These are phyloP conservation scores for Pseudochirops corinnae DNA, from an alignment of 2,797 vertebrate species.

Conservation along the genomic window DNA sequence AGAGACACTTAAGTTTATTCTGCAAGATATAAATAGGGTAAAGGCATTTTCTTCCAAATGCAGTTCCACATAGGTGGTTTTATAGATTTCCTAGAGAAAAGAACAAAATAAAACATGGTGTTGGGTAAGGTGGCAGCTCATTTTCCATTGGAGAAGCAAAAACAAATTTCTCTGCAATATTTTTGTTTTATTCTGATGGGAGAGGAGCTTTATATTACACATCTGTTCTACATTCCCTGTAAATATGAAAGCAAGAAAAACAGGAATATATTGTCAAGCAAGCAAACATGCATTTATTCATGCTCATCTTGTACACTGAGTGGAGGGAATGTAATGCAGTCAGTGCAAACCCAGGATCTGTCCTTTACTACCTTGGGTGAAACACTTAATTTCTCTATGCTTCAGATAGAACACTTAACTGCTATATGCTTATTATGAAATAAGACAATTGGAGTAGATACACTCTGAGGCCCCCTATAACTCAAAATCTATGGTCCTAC, in stretches of 20 bases:
- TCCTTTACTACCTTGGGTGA: neutral
- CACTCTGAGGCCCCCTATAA: neutral
- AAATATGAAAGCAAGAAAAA: neutral
- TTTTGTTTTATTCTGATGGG: slow-evolving; percentile 20
- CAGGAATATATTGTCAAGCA: neutral
- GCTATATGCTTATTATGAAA: neutral
- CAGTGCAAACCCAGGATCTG: neutral
- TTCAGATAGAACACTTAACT: neutral
- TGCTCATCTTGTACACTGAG: neutral
- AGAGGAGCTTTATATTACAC: neutral
- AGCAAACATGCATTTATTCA: neutral
- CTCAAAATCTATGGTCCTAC: too few species aligned
- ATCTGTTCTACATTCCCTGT: neutral
- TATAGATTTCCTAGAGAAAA: neutral
- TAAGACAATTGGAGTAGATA: neutral
- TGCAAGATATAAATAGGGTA: neutral
- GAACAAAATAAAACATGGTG: neutral
- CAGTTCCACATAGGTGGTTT: neutral
- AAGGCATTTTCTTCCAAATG: slow-evolving; percentile 20
- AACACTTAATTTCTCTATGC: neutral
- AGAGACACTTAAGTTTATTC: neutral
- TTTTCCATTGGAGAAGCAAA: neutral
- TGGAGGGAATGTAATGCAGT: neutral
- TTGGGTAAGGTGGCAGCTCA: neutral
- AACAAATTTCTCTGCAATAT: neutral